Evolutionary conservation across 2,888 invertebrate genomes (phyloP), one percentile per base, ranked within the genome.

Genomic region (Acanthosepion pharaonis): DNA sequence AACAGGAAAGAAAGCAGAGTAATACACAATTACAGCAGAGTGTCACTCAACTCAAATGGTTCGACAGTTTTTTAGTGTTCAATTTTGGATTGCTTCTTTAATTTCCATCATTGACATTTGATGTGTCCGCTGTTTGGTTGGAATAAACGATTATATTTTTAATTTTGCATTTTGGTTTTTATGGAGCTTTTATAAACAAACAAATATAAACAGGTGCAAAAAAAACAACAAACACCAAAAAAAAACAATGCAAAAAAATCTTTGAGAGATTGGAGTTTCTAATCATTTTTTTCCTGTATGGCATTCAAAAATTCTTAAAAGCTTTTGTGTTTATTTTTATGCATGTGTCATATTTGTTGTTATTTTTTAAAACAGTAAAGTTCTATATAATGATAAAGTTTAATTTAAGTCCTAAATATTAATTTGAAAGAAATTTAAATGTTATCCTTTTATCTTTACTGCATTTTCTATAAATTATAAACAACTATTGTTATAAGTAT

Each of bases 11-110:
- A 78, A 78, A 78, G 78, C 78, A 78, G 78, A 9, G n/a, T 78
- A 78, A 78, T 11, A n/a, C 78, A 78, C 9, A 78, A 78, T 78
- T n/a, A n/a, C 78, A 33, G n/a, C 78, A n/a, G 78, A 78, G n/a
- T n/a, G 78, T 78, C n/a, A 33, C n/a, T 78, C 78, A 78, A 78
- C 78, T 78, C 78, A 78, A 78, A 78, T n/a, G 78, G 78, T 78
- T 78, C 78, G 78, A n/a, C 78, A 78, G 78, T 78, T 78, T 78
- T 78, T 78, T 78, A 78, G 78, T 78, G 78, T 78, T 78, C 78
- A 78, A 78, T 78, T 78, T 78, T 78, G 78, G 78, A 78, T 78
- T n/a, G 78, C 78, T 78, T 78, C 78, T 78, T 78, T 78, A 78
- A 78, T 78, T 78, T 78, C 78, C n/a, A 78, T 78, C 78, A 78